Conservation (phyloP, 92 coral and sea anemone species). For the Parazoanthus swiftii region DNA sequence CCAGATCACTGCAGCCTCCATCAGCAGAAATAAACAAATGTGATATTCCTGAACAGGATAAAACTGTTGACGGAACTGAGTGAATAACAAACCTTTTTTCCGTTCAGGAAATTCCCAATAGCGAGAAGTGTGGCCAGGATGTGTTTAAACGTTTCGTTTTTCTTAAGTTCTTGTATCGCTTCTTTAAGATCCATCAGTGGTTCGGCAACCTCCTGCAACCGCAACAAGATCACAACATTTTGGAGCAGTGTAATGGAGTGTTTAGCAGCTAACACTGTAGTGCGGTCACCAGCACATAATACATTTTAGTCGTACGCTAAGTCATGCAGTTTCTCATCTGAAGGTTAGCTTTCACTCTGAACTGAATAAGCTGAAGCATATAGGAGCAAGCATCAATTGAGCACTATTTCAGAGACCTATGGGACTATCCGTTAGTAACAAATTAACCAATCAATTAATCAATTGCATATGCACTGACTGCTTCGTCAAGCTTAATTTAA, state of each 20-base stretch:
- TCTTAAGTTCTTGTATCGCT: constrained; percentile 81
- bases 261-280: too few species aligned
- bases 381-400: too few species aligned
- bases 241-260: neutral
- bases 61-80: neutral
- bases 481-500: too few species aligned
- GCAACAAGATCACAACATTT: neutral
- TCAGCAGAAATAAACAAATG: neutral
- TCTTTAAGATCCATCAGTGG: constrained; percentile 98
- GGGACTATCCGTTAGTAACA: too few species aligned
- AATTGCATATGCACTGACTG: neutral
- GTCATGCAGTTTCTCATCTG: too few species aligned
- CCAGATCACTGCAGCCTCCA: too few species aligned
- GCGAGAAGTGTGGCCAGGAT: constrained; percentile 94
- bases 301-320: too few species aligned
- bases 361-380: too few species aligned
- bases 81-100: constrained; percentile 69
- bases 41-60: neutral
- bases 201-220: constrained; percentile 90
- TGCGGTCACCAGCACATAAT: too few species aligned
- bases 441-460: too few species aligned
- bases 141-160: constrained; percentile 85
- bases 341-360: too few species aligned
- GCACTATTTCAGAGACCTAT: too few species aligned
- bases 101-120: constrained; percentile 94